phyloP scores from a whole-genome alignment of 2,797 vertebrate genomes.

The Gadopsis marmoratus region DNA sequence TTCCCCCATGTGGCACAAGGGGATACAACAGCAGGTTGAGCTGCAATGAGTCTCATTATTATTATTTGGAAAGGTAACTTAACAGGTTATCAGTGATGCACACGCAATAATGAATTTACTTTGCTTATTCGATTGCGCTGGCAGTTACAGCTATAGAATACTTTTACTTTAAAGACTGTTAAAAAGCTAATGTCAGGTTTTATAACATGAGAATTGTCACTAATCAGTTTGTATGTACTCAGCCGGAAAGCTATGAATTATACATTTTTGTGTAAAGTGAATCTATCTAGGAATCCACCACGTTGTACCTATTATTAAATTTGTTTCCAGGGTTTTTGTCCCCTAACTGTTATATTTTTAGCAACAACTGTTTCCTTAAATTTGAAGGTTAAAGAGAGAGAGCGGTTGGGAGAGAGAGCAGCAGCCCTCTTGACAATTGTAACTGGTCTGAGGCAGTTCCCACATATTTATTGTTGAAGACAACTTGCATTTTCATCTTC shows the following conservation, averaged over 20 bases:
- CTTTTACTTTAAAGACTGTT: not conserved
- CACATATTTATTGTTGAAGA: slow-evolving; percentile 66
- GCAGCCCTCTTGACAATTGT: slow-evolving; percentile 32
- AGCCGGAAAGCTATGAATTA: not conserved
- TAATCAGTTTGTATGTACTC: not conserved
- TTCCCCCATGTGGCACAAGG: slow-evolving; percentile 65
- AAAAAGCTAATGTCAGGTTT: not conserved
- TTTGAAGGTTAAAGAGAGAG: slow-evolving; percentile 16
- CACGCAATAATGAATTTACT: not conserved
- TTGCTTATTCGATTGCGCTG: not conserved
- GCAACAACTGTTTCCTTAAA: slow-evolving; percentile 21
- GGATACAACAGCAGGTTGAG: slow-evolving; percentile 45
- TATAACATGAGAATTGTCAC: not conserved
- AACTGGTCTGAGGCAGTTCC: slow-evolving; percentile 51
- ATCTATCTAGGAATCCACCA: not conserved
- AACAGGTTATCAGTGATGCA: not conserved
- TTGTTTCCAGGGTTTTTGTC: not conserved
- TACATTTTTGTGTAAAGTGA: not conserved
- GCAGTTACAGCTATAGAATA: not conserved
- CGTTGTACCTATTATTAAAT: not conserved
- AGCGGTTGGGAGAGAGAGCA: not conserved
- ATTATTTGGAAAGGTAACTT: not conserved
- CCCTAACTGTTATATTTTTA: not conserved
- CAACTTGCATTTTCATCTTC: slow-evolving; percentile 67
- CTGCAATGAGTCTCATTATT: not conserved